phyloP scores from a whole-genome alignment of 2,113 vertebrate species.

The Chascanopsetta lugubris region DNA sequence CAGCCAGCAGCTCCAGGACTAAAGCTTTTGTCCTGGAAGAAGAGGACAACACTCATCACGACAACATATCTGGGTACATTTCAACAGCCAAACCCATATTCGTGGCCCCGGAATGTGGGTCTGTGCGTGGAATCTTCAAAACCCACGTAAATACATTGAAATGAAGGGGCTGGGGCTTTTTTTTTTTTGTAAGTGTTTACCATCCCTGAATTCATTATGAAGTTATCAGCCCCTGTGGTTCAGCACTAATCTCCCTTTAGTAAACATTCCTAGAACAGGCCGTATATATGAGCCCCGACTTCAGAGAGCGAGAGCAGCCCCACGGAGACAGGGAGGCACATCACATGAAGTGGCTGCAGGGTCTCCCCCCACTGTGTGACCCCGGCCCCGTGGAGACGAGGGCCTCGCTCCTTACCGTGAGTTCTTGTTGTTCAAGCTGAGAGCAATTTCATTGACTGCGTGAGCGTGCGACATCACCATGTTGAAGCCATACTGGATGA shows the following conservation, averaged over 20 bases:
- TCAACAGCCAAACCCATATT: not conserved
- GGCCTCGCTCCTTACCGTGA: constrained; percentile 83
- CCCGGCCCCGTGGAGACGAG: constrained; percentile 21
- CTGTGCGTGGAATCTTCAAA: not conserved
- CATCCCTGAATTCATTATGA: constrained; percentile 53
- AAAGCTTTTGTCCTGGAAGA: constrained; percentile 91
- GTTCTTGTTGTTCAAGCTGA: constrained; percentile 98
- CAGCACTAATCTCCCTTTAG: constrained; percentile 67
- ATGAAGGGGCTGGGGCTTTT: constrained; percentile 7
- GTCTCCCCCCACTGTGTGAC: constrained; percentile 62
- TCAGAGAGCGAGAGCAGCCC: constrained; percentile 56
- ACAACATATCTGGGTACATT: constrained; percentile 11
- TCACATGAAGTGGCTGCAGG: constrained; percentile 67
- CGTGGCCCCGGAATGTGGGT: not conserved
- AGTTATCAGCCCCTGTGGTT: constrained; percentile 63
- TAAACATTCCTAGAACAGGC: constrained; percentile 65
- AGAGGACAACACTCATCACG: constrained; percentile 38
- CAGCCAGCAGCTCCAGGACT: constrained; percentile 95
- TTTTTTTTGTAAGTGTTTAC: constrained; percentile 33
- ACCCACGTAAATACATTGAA: not conserved
- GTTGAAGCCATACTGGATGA: constrained; percentile 94
- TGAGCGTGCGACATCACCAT: constrained; percentile 98
- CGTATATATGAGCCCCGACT: constrained; percentile 51
- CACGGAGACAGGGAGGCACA: constrained; percentile 55
- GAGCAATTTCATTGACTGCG: constrained; percentile 96